Base-by-base conservation (phyloP, 2,113 vertebrate genomes). In the Cyanoliseus patagonus region DNA sequence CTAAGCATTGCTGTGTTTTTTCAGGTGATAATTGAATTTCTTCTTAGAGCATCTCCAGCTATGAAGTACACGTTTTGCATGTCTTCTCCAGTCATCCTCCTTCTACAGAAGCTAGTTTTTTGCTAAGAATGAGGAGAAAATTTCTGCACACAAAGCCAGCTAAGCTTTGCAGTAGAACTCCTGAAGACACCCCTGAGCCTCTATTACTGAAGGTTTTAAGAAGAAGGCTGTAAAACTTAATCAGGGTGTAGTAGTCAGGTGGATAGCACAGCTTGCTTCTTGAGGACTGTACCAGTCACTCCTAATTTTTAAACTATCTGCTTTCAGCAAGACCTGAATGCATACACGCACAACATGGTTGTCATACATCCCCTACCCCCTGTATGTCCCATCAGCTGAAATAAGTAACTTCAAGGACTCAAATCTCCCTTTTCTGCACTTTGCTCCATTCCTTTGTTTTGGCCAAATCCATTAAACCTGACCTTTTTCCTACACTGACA, bases 261-360 rank as follows among this genome's bases (percentile, higher is more conserved):
- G 17, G 9, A 27, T 9, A 61, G 28, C 79, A 51, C 10, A 42
- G 6, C 7, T 77, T 28, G 12, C 8, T 59, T 84, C 35, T 27
- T 31, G 46, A 61, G 41, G 63, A 78, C 17, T 82, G 8, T 13
- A 49, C 5, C 35, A 49, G 31, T 37, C 41, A n/a, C 23, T 37
- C 3, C 7, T 52, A 47, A 15, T 25, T 74, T 91, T 72, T 67
- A 52, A 72, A 30, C 17, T 27, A 3, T 24, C 69, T 83, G 41
- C 27, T 92, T 84, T 82, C 33, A 68, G 6, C 44, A 90, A 59
- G 25, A 64, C 35, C 75, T 90, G 55, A 55, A 49, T 13, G 27
- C 14, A 57, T 63, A 15, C 10, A 17, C 0, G 0, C 11, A 14
- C n/a, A 75, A 3, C 10, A 59, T 51, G 6, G 39, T 44, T 57